A percentile compares a stretch with the other conserved stretches of the same genome.
phyloP scores from a whole-genome alignment of 2,113 vertebrate genomes.

The Seriola quinqueradiata region DNA sequence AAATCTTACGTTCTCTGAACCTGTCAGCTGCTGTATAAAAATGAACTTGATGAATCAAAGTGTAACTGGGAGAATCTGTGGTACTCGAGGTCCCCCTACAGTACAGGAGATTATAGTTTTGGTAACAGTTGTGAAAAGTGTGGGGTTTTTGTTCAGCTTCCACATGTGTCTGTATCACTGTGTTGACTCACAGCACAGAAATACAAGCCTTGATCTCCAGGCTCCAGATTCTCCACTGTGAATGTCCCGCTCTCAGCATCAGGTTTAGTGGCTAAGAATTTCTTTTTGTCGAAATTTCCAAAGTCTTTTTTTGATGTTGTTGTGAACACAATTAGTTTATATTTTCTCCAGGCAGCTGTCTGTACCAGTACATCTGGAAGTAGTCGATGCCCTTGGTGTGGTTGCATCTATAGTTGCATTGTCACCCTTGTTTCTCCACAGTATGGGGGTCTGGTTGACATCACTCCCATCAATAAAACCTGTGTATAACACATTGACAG shows the following conservation, averaged over 20 bases:
- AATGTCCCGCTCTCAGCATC: constrained; percentile 2
- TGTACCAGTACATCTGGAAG: constrained; percentile 77
- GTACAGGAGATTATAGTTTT: too few relatives aligned
- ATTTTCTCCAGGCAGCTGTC: constrained; percentile 59
- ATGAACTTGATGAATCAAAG: too few relatives aligned
- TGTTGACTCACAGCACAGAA: constrained; percentile 59
- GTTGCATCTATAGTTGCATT: constrained; percentile 47
- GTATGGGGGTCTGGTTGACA: constrained; percentile 31
- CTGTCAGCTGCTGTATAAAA: too few relatives aligned
- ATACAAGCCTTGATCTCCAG: constrained; percentile 40
- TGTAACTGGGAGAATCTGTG: background rate
- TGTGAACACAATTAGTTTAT: constrained; percentile 59
- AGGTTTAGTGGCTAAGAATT: constrained; percentile 30
- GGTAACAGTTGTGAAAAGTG: too few relatives aligned
- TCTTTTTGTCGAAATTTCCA: constrained; percentile 6
- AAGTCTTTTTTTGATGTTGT: accelerated
- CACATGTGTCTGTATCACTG: constrained; percentile 25
- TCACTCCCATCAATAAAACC: background rate
- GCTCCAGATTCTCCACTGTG: constrained; percentile 34
- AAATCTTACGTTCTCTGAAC: background rate
- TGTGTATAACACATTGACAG: background rate
- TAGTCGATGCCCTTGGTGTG: background rate
- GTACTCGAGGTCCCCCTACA: too few relatives aligned
- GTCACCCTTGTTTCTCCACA: background rate
- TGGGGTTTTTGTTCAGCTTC: constrained; percentile 44